Conservation (phyloP, 2,888 invertebrate species). For the Tryphoninae sp. region DNA sequence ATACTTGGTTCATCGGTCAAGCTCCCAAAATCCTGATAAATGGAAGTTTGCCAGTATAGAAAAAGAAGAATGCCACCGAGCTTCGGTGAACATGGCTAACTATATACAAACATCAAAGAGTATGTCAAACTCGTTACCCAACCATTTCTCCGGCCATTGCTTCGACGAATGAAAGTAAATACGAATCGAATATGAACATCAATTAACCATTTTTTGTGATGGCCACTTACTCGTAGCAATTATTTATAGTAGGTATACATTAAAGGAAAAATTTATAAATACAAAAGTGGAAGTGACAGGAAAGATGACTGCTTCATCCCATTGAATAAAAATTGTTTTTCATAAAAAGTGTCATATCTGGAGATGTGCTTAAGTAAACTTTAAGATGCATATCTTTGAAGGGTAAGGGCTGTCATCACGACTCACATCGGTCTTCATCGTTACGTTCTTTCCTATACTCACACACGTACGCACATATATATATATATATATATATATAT, state of each 20-base stretch:
- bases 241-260: not conserved
- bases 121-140: not conserved
- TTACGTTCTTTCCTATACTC: not conserved
- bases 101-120: conserved; percentile 38
- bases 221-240: not conserved
- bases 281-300: not conserved
- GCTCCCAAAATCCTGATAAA: conserved; percentile 79
- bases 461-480: not conserved
- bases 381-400: not conserved
- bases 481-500: conserved; percentile 40
- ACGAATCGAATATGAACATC: not conserved
- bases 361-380: no score
- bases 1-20: conserved; percentile 72
- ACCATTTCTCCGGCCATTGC: not conserved
- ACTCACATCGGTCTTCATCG: conserved; percentile 45
- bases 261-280: not conserved
- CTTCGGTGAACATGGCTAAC: not conserved
- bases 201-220: not conserved
- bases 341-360: not conserved
- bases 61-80: conserved; percentile 2
- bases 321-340: not conserved
- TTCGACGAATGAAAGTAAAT: conserved; percentile 9
- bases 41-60: conserved; percentile 71
- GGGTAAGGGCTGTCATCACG: conserved; percentile 33
- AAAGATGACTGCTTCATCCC: no score